Percentiles rank a stretch among this genome's conserved stretches.
Evolutionary conservation across 2,888 invertebrate genomes (phyloP).

Genomic region (Harmothoe impar): DNA sequence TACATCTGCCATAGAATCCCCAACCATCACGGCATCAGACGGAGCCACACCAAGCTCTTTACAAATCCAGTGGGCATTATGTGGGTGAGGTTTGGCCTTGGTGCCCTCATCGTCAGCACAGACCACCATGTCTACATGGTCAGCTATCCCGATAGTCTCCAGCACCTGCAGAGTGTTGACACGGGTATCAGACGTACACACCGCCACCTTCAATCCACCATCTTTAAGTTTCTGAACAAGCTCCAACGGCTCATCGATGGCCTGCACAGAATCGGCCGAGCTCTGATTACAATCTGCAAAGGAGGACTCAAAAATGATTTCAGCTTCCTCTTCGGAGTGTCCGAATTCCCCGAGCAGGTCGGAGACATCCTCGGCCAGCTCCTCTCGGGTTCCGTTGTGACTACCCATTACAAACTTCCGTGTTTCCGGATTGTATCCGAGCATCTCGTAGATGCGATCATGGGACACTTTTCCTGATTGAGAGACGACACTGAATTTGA

Average conservation of each 20-base stretch:
- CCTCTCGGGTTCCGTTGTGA: neutral
- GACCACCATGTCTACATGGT: constrained; percentile 83
- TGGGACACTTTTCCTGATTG: neutral
- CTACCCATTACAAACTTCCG: neutral
- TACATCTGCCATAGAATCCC: constrained; percentile 84
- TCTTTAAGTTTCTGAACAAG: constrained; percentile 76
- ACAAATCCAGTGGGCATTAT: constrained; percentile 82
- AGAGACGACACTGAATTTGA: neutral
- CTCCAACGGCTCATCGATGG: constrained; percentile 64
- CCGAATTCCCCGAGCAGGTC: neutral
- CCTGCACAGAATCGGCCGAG: neutral
- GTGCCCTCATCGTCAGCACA: constrained; percentile 84
- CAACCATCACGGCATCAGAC: constrained; percentile 82
- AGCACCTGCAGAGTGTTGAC: constrained; percentile 75
- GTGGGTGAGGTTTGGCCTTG: constrained; percentile 82
- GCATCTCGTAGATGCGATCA: neutral
- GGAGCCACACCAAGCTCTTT: constrained; percentile 76
- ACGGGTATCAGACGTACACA: constrained; percentile 83
- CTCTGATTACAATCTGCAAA: neutral
- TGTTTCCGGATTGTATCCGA: constrained; percentile 8
- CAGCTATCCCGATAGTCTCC: constrained; percentile 73
- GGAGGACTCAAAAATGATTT: neutral
- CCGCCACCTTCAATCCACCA: constrained; percentile 83
- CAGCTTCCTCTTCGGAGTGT: neutral
- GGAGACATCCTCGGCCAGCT: neutral